These are phyloP conservation scores for Pedionomus torquatus DNA, from an alignment of 2,113 vertebrate species.

Conservation along the genomic window DNA sequence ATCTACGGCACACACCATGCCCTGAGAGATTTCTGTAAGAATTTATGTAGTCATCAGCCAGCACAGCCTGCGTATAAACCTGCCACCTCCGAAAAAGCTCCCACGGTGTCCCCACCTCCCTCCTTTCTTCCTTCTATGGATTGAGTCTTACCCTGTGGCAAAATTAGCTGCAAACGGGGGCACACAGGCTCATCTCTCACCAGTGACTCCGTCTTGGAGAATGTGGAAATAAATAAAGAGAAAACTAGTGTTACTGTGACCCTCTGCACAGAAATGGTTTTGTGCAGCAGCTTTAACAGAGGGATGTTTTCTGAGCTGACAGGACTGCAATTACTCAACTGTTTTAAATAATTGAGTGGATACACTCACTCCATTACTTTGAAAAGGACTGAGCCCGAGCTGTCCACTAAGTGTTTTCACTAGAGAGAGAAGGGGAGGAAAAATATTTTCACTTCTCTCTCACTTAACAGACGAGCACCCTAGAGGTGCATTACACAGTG, in stretches of 20 bases:
- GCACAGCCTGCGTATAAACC: not conserved
- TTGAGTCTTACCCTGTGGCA: not conserved
- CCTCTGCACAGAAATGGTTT: not conserved
- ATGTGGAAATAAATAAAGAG: not conserved
- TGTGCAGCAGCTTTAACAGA: slow-evolving; percentile 42
- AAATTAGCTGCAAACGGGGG: not conserved
- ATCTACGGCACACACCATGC: slow-evolving; percentile 9
- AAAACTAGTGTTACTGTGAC: not conserved
- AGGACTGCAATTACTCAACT: slow-evolving; percentile 54
- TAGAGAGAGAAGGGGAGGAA: not conserved
- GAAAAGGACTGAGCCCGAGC: not conserved
- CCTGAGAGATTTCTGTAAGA: slow-evolving; percentile 2
- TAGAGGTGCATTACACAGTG: not conserved
- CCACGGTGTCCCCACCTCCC: not conserved
- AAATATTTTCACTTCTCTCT: not conserved
- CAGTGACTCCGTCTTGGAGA: not conserved
- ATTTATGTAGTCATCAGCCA: not conserved
- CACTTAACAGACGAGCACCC: not conserved
- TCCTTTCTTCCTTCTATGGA: not conserved
- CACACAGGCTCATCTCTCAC: not conserved
- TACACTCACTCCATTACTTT: not conserved
- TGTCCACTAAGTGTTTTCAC: slow-evolving; percentile 29
- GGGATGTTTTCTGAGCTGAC: slow-evolving; percentile 51
- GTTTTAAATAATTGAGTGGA: slow-evolving; percentile 68
- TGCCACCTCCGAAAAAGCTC: not conserved